Evolutionary conservation across 2,888 invertebrate genomes (phyloP).

Genomic region (Stegana nigrithorax): DNA sequence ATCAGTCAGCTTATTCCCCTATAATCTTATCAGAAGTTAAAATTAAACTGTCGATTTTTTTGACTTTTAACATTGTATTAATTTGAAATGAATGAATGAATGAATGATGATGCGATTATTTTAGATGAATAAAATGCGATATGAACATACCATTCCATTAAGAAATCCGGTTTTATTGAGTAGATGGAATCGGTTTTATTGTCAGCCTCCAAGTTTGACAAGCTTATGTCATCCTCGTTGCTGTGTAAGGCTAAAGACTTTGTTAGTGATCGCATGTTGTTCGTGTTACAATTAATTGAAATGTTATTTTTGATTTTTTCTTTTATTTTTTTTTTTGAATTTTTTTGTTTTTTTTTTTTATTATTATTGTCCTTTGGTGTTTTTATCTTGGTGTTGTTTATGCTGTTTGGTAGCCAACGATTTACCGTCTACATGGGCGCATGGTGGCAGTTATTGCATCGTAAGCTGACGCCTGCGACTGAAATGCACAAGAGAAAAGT

Average conservation of each 20-base stretch:
- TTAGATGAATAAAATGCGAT: too few relatives aligned
- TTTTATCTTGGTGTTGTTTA: conserved; percentile 28
- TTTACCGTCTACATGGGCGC: neutral
- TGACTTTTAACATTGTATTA: too few relatives aligned
- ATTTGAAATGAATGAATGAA: too few relatives aligned
- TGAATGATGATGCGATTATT: too few relatives aligned
- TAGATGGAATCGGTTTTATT: conserved; percentile 80
- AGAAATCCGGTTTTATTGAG: conserved; percentile 81
- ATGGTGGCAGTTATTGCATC: conserved; percentile 27
- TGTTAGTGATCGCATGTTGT: conserved; percentile 41
- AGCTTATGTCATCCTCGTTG: conserved; percentile 67
- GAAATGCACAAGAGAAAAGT: conserved; percentile 7
- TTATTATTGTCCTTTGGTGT: conserved; percentile 9
- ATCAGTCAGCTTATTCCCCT: too few relatives aligned
- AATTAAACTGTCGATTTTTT: too few relatives aligned
- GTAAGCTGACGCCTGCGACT: conserved; percentile 45
- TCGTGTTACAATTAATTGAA: neutral
- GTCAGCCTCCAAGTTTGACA: conserved; percentile 49
- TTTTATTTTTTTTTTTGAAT: conserved; percentile 32
- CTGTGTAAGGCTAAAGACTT: conserved; percentile 37
- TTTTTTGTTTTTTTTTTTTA: conserved; percentile 26
- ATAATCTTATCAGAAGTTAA: too few relatives aligned
- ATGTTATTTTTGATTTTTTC: conserved; percentile 30
- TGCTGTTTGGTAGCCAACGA: neutral
- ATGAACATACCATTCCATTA: conserved; percentile 80